Percentiles rank a stretch among this genome's conserved stretches.
phyloP scores from a whole-genome alignment of 2,888 invertebrate species.

The Temnothorax ravouxi region DNA sequence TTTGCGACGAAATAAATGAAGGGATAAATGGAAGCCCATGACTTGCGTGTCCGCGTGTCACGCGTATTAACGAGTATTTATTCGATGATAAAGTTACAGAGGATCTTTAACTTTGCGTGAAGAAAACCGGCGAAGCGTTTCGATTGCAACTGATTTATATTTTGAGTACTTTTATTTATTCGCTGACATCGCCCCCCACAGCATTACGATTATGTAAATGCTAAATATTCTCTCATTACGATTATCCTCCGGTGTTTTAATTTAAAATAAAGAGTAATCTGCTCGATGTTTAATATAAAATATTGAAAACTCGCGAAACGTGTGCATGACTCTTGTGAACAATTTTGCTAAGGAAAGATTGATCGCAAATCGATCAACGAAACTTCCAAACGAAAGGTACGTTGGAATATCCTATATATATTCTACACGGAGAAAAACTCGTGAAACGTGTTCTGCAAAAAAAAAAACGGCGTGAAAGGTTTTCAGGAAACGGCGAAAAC shows the following conservation, averaged over 20 bases:
- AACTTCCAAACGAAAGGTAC: background rate
- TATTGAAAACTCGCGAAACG: background rate
- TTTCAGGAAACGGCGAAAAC: conserved; percentile 1
- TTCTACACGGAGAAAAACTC: background rate
- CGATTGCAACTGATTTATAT: conserved; percentile 12
- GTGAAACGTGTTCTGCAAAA: background rate
- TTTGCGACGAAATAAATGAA: conserved; percentile 5
- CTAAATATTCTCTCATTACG: background rate
- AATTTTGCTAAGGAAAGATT: background rate
- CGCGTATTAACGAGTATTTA: conserved; percentile 25
- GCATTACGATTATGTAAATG: background rate
- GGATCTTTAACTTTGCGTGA: conserved; percentile 20
- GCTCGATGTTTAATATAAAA: background rate
- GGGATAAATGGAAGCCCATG: background rate
- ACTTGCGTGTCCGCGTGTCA: background rate
- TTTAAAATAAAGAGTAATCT: background rate
- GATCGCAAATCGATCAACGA: background rate
- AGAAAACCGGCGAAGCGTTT: conserved; percentile 28
- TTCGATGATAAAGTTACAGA: conserved; percentile 25
- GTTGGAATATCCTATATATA: background rate
- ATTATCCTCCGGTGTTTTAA: background rate
- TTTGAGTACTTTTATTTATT: conserved; percentile 2
- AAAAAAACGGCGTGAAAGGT: conserved; percentile 10
- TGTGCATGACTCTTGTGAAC: background rate
- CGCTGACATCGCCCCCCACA: background rate